These are phyloP conservation scores for Silvanus unidentatus DNA, from an alignment of 2,888 invertebrate genomes.

Conservation along the genomic window DNA sequence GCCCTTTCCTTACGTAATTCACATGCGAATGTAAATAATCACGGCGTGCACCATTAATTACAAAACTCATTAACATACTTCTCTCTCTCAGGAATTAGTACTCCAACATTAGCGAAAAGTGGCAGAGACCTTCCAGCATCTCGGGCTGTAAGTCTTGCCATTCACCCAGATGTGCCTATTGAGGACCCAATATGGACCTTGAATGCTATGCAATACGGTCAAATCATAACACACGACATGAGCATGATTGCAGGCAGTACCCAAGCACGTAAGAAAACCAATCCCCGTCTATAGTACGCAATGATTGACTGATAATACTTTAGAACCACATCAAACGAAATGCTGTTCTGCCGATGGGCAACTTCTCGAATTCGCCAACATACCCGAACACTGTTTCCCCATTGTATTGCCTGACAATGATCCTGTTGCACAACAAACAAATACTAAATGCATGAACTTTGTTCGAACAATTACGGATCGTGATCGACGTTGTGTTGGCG, in stretches of 20 bases:
- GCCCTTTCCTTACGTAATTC: not conserved
- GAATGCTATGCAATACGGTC: slow-evolving; percentile 74
- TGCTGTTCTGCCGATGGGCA: slow-evolving; percentile 60
- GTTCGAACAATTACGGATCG: slow-evolving; percentile 64
- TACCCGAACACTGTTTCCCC: slow-evolving; percentile 50
- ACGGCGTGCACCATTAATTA: too few relatives aligned
- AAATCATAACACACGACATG: slow-evolving; percentile 76
- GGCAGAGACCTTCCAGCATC: slow-evolving; percentile 65
- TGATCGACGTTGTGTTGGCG: slow-evolving; percentile 59
- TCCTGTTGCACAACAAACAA: slow-evolving; percentile 50
- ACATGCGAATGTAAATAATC: too few relatives aligned
- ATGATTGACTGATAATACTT: not conserved
- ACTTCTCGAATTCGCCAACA: slow-evolving; percentile 45
- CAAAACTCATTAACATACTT: too few relatives aligned
- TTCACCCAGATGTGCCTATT: slow-evolving; percentile 66
- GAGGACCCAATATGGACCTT: slow-evolving; percentile 70
- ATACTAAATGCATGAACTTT: slow-evolving; percentile 66
- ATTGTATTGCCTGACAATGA: slow-evolving; percentile 53
- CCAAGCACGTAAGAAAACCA: slow-evolving; percentile 64
- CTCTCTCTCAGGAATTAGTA: slow-evolving; percentile 61
- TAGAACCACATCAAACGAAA: slow-evolving; percentile 54
- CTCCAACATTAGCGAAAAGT: slow-evolving; percentile 54
- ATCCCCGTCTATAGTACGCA: not conserved
- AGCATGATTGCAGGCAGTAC: slow-evolving; percentile 65
- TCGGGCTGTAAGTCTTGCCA: slow-evolving; percentile 61